These are phyloP conservation scores for Thalassaphorura encarpata DNA, from an alignment of 1,140 invertebrate genomes.

Conservation along the genomic window DNA sequence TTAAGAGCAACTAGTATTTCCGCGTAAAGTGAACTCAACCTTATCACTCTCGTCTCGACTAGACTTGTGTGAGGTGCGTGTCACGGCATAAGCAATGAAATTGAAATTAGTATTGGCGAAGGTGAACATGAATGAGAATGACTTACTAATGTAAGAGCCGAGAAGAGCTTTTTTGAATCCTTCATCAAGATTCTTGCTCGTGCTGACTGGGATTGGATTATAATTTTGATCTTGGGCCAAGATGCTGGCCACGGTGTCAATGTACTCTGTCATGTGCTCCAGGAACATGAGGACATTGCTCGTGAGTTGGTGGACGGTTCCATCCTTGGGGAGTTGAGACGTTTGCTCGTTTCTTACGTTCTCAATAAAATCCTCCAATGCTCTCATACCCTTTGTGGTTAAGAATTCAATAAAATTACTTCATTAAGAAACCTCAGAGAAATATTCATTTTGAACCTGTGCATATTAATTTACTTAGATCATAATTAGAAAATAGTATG, in stretches of 20 bases:
- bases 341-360: slow-evolving; percentile 74
- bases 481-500: too few relatives aligned
- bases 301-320: slow-evolving; percentile 90
- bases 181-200: slow-evolving; percentile 35
- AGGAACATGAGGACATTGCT: slow-evolving; percentile 83
- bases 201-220: slow-evolving; percentile 37
- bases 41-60: too few relatives aligned
- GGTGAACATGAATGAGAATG: background rate
- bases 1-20: too few relatives aligned
- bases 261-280: slow-evolving; percentile 69
- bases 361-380: slow-evolving; percentile 86
- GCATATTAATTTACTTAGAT: too few relatives aligned
- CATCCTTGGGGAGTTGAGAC: slow-evolving; percentile 78
- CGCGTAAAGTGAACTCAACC: too few relatives aligned
- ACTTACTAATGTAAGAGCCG: slow-evolving; percentile 65
- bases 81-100: background rate
- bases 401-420: background rate
- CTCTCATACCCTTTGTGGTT: slow-evolving; percentile 60
- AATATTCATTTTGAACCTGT: too few relatives aligned
- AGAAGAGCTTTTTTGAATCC: slow-evolving; percentile 52
- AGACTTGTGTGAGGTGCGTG: too few relatives aligned
- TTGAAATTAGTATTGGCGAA: background rate
- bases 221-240: slow-evolving; percentile 51
- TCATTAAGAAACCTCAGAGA: background rate
- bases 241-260: slow-evolving; percentile 59